Percentiles rank a stretch among this genome's conserved stretches.
Conservation (phyloP, 2,113 vertebrate species). For the Amphiprion percula region DNA sequence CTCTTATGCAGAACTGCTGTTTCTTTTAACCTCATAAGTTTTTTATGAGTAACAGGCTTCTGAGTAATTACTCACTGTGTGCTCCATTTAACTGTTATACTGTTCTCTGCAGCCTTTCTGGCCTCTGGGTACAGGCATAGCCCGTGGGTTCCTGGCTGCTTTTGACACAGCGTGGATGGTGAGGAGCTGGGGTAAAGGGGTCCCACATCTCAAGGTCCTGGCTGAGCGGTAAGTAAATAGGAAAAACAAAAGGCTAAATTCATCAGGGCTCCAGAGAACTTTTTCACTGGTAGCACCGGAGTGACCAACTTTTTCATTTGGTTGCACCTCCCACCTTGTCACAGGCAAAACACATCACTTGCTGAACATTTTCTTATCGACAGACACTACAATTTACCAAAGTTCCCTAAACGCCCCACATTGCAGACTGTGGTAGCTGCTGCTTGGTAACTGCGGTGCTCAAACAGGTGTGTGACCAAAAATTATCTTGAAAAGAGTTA, state of each 20-base stretch:
- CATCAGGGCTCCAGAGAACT: neutral
- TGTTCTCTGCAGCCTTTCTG: slow-evolving; percentile 91
- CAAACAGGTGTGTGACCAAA: too few relatives aligned
- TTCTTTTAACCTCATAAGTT: neutral
- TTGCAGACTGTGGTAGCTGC: too few relatives aligned
- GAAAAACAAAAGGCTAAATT: neutral
- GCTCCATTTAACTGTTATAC: neutral
- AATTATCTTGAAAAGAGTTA: too few relatives aligned
- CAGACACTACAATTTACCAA: too few relatives aligned
- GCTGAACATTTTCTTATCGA: too few relatives aligned
- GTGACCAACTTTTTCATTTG: too few relatives aligned
- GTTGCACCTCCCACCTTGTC: too few relatives aligned
- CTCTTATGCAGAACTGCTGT: neutral
- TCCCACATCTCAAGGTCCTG: slow-evolving; percentile 86
- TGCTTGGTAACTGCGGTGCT: too few relatives aligned
- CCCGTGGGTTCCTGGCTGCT: slow-evolving; percentile 92
- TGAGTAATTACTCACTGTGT: neutral
- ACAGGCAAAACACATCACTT: too few relatives aligned
- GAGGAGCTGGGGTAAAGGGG: slow-evolving; percentile 89
- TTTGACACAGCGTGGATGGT: slow-evolving; percentile 96
- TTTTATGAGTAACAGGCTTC: neutral
- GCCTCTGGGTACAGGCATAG: slow-evolving; percentile 95
- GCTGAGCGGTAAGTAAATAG: slow-evolving; percentile 88
- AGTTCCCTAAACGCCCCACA: too few relatives aligned
- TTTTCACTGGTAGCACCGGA: too few relatives aligned